phyloP scores from a whole-genome alignment of 1,140 invertebrate species.

The Apocrypta bakeri region DNA sequence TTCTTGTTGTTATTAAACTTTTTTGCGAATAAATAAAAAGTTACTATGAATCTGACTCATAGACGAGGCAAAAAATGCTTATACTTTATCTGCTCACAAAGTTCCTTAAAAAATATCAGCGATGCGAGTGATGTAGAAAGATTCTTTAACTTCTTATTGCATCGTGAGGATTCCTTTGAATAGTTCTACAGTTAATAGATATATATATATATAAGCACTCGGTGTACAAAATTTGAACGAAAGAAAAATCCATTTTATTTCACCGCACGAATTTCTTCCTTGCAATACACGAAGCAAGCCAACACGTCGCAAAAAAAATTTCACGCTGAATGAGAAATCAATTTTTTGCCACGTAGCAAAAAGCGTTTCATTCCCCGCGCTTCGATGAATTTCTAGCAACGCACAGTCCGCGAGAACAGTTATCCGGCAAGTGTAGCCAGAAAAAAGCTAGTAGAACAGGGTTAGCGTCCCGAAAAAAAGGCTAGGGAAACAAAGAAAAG shows the following conservation, averaged over 20 bases:
- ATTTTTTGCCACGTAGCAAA: not conserved
- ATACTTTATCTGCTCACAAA: constrained; percentile 27
- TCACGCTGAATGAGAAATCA: not conserved
- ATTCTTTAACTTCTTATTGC: not conserved
- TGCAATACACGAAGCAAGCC: too few species aligned
- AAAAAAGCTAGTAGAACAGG: not conserved
- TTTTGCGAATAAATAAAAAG: not conserved
- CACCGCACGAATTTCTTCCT: too few species aligned
- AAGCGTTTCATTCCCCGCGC: constrained; percentile 12
- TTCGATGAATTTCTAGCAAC: not conserved
- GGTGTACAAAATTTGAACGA: not conserved
- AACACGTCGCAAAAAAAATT: not conserved
- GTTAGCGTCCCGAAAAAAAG: not conserved
- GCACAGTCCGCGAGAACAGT: constrained; percentile 6
- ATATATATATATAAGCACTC: not conserved
- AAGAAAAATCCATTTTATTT: not conserved
- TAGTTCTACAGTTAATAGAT: too few species aligned
- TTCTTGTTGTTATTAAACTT: too few species aligned
- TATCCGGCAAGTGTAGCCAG: not conserved
- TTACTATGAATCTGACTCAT: not conserved
- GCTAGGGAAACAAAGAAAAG: not conserved
- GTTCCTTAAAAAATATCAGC: not conserved
- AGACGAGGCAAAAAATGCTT: not conserved
- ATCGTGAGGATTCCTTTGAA: not conserved
- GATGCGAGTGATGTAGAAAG: constrained; percentile 18